A percentile compares a stretch with the other conserved stretches of the same genome.
Evolutionary conservation across 2,888 invertebrate species (phyloP).

Genomic region (Drosophila prolongata): DNA sequence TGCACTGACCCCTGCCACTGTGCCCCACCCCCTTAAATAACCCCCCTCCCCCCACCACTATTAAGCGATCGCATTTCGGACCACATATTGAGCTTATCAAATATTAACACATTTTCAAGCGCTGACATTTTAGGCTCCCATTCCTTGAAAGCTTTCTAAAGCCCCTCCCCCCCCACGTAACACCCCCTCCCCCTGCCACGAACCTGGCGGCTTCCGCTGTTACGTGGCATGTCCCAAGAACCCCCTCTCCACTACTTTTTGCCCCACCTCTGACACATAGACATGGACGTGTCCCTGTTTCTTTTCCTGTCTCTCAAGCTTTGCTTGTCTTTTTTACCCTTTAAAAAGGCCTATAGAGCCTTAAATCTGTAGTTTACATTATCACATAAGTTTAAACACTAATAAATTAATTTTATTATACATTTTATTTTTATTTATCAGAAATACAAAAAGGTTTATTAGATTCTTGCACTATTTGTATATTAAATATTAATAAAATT

Average conservation of each 20-base stretch:
- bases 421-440: no score
- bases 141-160: not conserved
- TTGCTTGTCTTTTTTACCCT: not conserved
- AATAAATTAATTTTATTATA: no score
- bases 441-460: no score
- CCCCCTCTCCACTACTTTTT: not conserved
- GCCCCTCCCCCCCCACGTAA: not conserved
- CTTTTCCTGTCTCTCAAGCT: constrained; percentile 7
- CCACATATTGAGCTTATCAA: constrained; percentile 78
- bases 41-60: constrained; percentile 7
- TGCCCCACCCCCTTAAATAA: not conserved
- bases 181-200: constrained; percentile 25
- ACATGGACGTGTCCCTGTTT: constrained; percentile 50
- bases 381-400: no score
- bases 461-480: no score
- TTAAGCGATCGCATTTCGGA: constrained; percentile 48
- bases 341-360: not conserved
- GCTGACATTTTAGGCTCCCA: constrained; percentile 64
- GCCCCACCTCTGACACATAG: constrained; percentile 10
- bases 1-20: constrained; percentile 42
- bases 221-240: constrained; percentile 57
- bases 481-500: no score
- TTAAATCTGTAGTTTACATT: no score
- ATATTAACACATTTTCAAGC: constrained; percentile 78
- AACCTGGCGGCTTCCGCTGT: constrained; percentile 72